Percentiles rank a stretch among this genome's conserved stretches.
These are phyloP conservation scores for Drepanosiphum platanoidis DNA, from an alignment of 2,888 invertebrate genomes.

Conservation along the genomic window DNA sequence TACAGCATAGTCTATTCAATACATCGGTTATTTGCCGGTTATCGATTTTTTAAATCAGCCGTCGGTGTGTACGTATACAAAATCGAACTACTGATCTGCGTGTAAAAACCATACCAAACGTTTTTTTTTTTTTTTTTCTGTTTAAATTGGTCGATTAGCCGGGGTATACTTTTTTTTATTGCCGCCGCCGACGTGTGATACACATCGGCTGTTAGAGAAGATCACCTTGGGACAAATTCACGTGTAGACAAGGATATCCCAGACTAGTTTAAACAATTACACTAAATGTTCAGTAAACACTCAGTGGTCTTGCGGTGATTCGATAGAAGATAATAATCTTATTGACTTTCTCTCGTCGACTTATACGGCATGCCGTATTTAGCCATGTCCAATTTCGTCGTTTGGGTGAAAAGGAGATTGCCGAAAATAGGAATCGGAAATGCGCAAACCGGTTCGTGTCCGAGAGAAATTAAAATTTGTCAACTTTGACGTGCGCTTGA, in stretches of 20 bases:
- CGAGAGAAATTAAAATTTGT: constrained; percentile 28
- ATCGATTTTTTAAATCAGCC: not conserved
- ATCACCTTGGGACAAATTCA: constrained; percentile 47
- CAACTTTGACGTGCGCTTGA: not conserved
- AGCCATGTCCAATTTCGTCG: constrained; percentile 32
- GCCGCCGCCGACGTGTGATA: not conserved
- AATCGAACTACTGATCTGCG: not conserved
- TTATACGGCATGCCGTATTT: constrained; percentile 8
- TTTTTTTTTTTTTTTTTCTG: not conserved
- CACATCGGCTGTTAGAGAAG: not conserved
- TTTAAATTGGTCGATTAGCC: not conserved
- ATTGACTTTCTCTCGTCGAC: constrained; percentile 27
- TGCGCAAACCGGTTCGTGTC: constrained; percentile 16
- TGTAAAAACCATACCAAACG: not conserved
- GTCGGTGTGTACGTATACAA: too few species aligned
- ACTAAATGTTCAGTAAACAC: not conserved
- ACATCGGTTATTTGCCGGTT: not conserved
- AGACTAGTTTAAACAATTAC: not conserved
- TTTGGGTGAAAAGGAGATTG: not conserved
- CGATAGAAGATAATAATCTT: not conserved
- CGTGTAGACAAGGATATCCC: constrained; percentile 11
- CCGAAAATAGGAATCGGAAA: constrained; percentile 44
- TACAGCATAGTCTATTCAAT: not conserved
- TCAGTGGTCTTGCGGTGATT: not conserved
- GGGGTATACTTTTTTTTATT: constrained; percentile 3